phyloP scores from a whole-genome alignment of 2,888 invertebrate genomes.

The Julus scanicus region DNA sequence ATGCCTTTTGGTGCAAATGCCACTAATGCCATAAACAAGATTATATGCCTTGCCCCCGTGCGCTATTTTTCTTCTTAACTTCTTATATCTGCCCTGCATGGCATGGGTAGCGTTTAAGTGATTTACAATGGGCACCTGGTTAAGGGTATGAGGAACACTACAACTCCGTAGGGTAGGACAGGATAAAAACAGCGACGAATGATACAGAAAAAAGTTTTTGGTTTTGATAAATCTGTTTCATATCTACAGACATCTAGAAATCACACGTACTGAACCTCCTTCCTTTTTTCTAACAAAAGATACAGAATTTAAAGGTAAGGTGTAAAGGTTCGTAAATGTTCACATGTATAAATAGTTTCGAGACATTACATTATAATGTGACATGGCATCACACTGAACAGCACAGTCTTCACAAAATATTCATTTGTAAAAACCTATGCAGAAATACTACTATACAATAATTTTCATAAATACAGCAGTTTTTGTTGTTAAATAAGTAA shows the following conservation, averaged over 20 bases:
- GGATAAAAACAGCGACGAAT: background rate
- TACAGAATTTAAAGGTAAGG: too few relatives aligned
- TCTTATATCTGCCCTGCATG: background rate
- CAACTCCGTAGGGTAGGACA: background rate
- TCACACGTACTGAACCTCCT: too few relatives aligned
- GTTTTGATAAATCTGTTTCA: background rate
- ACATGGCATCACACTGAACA: too few relatives aligned
- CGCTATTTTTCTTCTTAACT: background rate
- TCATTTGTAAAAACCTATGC: too few relatives aligned
- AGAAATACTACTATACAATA: too few relatives aligned
- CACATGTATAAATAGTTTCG: too few relatives aligned
- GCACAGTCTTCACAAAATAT: too few relatives aligned
- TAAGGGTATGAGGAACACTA: background rate
- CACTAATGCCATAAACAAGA: constrained; percentile 52
- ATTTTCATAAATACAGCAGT: too few relatives aligned
- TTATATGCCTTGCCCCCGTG: constrained; percentile 32
- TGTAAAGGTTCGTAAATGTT: too few relatives aligned
- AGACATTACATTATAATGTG: too few relatives aligned
- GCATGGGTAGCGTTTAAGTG: background rate
- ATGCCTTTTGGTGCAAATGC: constrained; percentile 17
- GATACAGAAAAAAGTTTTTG: background rate
- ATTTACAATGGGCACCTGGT: background rate
- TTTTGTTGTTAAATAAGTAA: too few relatives aligned
- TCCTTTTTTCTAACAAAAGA: too few relatives aligned
- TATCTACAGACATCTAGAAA: background rate